Evolutionary conservation across 2,797 vertebrate species (phyloP).

Genomic region (Parauchenoglanis punctatus): DNA sequence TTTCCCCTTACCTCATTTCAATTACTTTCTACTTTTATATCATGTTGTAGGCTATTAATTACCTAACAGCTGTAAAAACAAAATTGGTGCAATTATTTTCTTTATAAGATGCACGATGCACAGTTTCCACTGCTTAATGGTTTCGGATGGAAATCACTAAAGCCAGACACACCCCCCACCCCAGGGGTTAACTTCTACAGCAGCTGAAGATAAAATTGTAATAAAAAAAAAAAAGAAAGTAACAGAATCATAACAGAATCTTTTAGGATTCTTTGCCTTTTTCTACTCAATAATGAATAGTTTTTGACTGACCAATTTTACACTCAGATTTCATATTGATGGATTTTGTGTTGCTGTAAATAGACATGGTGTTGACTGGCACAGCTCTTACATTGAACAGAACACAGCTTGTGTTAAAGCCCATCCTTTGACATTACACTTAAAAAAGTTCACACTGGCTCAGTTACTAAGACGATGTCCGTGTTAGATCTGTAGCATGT

Average conservation of each 20-base stretch:
- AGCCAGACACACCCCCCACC: no score
- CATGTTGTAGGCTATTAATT: slow-evolving; percentile 14
- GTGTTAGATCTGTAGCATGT: background rate
- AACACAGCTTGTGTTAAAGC: background rate
- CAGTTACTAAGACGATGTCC: background rate
- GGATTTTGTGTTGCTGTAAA: background rate
- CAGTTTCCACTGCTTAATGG: slow-evolving; percentile 44
- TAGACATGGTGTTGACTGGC: background rate
- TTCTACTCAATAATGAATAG: background rate
- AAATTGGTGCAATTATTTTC: slow-evolving; percentile 41
- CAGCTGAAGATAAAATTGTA: background rate
- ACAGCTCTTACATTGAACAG: background rate
- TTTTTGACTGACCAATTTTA: background rate
- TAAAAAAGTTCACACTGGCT: background rate
- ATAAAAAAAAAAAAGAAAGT: background rate
- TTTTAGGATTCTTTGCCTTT: background rate
- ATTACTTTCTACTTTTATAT: slow-evolving; percentile 34
- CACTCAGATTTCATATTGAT: background rate
- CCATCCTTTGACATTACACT: no score
- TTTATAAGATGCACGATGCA: slow-evolving; percentile 39
- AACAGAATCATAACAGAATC: background rate
- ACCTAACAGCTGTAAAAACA: slow-evolving; percentile 26
- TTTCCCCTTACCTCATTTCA: slow-evolving; percentile 41
- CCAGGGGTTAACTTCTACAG: background rate
- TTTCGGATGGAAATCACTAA: slow-evolving; percentile 10